Conservation (phyloP, 2,888 invertebrate genomes). For the Brachyptera risi region DNA sequence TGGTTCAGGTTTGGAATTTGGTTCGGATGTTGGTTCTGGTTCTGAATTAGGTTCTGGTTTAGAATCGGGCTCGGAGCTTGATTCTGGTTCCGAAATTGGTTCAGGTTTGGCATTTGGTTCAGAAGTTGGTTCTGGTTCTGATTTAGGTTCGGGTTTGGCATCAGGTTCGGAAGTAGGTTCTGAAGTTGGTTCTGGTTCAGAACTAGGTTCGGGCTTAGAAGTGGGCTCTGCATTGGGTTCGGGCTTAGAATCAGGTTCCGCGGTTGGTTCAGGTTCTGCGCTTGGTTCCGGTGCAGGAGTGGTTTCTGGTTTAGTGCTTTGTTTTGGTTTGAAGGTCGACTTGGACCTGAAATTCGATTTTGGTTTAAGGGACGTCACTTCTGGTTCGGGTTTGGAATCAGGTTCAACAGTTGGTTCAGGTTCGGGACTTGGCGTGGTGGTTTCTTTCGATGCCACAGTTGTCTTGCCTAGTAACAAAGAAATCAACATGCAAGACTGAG, state of each 20-base stretch:
- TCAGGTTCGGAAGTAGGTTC: conserved; percentile 40
- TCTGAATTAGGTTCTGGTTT: conserved; percentile 47
- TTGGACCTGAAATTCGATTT: conserved; percentile 36
- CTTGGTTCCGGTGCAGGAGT: conserved; percentile 34
- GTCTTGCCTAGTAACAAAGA: background rate
- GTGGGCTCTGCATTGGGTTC: conserved; percentile 36
- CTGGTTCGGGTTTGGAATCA: conserved; percentile 38
- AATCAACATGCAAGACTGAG: background rate
- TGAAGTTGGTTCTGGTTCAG: conserved; percentile 43
- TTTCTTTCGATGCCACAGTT: background rate
- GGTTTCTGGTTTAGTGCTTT: background rate
- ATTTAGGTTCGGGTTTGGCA: conserved; percentile 39
- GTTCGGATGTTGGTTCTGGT: conserved; percentile 42
- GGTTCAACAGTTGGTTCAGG: conserved; percentile 43
- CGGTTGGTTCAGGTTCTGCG: conserved; percentile 35
- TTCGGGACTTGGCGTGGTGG: conserved; percentile 39
- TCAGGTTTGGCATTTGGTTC: conserved; percentile 35
- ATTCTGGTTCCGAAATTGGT: conserved; percentile 46
- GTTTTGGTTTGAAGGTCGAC: conserved; percentile 5
- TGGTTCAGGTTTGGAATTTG: conserved; percentile 42
- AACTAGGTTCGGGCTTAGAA: conserved; percentile 39
- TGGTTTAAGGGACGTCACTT: conserved; percentile 36
- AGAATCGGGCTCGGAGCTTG: conserved; percentile 46
- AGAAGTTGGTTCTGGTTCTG: conserved; percentile 41
- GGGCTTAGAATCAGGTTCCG: conserved; percentile 50